These are phyloP conservation scores for Drosophila bocki DNA, from an alignment of 1,140 invertebrate species.

Conservation along the genomic window DNA sequence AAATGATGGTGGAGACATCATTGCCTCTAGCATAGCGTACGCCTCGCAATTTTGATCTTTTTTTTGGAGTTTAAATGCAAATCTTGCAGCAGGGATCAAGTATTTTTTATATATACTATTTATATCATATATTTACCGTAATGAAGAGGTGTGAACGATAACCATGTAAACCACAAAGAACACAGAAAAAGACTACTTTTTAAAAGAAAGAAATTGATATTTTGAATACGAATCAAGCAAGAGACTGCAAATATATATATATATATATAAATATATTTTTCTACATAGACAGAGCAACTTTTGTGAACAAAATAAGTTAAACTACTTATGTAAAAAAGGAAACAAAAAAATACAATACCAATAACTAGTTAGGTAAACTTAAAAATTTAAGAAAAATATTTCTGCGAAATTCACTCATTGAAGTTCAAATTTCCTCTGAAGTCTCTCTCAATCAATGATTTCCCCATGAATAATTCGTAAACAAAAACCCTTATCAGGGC, in stretches of 20 bases:
- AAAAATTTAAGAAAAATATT: conserved; percentile 18
- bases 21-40: conserved; percentile 48
- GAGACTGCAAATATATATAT: conserved; percentile 66
- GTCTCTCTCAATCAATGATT: conserved; percentile 10
- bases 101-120: conserved; percentile 63
- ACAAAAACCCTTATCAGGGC: conserved; percentile 24
- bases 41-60: conserved; percentile 60
- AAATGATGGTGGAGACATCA: conserved; percentile 33
- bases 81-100: conserved; percentile 73
- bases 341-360: conserved; percentile 16
- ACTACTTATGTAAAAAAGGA: conserved; percentile 28
- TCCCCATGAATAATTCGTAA: conserved; percentile 22
- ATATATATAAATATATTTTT: conserved; percentile 36
- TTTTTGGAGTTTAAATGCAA: conserved; percentile 58
- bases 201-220: conserved; percentile 71
- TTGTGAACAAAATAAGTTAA: conserved; percentile 47
- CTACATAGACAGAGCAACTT: conserved; percentile 42
- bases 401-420: conserved; percentile 9
- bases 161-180: conserved; percentile 44
- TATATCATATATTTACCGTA: conserved; percentile 38
- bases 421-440: conserved; percentile 6
- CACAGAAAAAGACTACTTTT: conserved; percentile 75
- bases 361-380: conserved; percentile 32
- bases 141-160: conserved; percentile 18
- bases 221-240: conserved; percentile 43